These are phyloP conservation scores for Poeciliopsis turrubarensis DNA, from an alignment of 2,113 vertebrate genomes.

Conservation along the genomic window DNA sequence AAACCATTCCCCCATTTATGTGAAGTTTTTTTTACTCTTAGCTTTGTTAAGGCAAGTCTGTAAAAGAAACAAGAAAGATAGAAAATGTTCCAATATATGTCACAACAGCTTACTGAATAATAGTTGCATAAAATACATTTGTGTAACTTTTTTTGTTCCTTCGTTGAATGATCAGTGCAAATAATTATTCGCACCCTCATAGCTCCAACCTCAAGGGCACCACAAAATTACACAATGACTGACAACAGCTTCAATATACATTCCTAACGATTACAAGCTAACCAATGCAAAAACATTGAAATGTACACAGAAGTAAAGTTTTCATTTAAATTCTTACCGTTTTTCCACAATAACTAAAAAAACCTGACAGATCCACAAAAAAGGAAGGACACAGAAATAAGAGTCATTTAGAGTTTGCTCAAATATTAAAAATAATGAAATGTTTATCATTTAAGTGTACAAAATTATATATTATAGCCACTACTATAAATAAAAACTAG, in stretches of 20 bases:
- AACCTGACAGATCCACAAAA: not conserved
- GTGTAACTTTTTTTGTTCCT: no score
- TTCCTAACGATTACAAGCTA: not conserved
- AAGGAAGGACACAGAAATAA: not conserved
- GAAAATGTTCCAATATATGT: no score
- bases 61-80: not conserved
- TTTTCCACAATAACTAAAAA: no score
- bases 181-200: not conserved
- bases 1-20: not conserved
- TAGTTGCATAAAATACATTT: not conserved
- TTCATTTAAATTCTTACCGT: no score
- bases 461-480: not conserved
- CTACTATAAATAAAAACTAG: not conserved
- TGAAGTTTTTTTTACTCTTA: not conserved
- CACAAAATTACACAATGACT: not conserved
- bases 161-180: not conserved
- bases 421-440: no score
- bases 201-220: no score
- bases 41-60: not conserved
- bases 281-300: no score
- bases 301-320: no score
- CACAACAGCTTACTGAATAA: not conserved
- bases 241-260: not conserved
- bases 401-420: not conserved
- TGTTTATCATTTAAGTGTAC: not conserved